phyloP scores from a whole-genome alignment of 1,140 invertebrate genomes.

The Caerostris extrusa region DNA sequence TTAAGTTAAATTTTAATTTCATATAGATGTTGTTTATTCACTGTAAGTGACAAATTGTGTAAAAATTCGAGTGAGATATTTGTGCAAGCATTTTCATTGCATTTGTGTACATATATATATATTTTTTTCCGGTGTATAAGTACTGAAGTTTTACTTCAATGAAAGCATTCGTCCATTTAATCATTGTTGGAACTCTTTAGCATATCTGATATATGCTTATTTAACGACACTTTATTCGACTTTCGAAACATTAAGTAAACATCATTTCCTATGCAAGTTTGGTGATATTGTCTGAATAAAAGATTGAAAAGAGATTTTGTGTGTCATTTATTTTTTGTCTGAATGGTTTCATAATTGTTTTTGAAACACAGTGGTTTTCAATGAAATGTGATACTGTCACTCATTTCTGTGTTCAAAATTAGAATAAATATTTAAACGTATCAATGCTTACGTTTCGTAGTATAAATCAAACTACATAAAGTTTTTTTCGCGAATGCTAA shows the following conservation, averaged over 20 bases:
- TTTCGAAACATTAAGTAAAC: constrained; percentile 50
- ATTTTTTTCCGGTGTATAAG: constrained; percentile 63
- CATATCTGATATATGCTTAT: constrained; percentile 48
- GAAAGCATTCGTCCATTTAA: constrained; percentile 69
- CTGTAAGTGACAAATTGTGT: constrained; percentile 7
- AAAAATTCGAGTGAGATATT: constrained; percentile 28
- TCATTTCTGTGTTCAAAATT: too few species aligned
- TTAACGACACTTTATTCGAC: constrained; percentile 19
- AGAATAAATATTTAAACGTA: too few species aligned
- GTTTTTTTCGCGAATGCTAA: too few species aligned
- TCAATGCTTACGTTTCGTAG: too few species aligned
- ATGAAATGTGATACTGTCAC: too few species aligned
- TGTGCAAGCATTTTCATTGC: constrained; percentile 24
- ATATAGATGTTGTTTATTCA: background rate
- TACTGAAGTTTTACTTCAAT: constrained; percentile 38
- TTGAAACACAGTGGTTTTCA: background rate
- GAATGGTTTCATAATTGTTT: background rate
- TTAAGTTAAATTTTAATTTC: background rate
- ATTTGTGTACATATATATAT: constrained; percentile 63
- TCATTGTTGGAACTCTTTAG: constrained; percentile 72
- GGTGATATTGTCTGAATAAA: constrained; percentile 73
- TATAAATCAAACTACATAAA: too few species aligned
- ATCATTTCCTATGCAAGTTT: constrained; percentile 67
- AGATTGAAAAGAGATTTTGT: background rate
- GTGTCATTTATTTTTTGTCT: background rate